Evolutionary conservation across 2,888 invertebrate genomes (phyloP).

Genomic region (Dryobota labecula): DNA sequence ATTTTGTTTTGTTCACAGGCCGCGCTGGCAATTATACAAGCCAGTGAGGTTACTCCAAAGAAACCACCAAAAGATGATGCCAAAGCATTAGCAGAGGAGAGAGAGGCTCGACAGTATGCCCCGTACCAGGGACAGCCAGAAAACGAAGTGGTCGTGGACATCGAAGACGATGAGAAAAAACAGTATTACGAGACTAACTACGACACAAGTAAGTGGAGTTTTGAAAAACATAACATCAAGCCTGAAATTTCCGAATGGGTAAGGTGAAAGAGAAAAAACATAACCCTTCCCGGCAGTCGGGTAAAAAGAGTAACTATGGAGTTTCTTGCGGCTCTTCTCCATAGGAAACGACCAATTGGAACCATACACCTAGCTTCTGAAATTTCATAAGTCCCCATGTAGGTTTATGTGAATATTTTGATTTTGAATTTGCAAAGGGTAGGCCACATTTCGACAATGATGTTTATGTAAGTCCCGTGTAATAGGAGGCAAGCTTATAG

Average conservation of each 20-base stretch:
- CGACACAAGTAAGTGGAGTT: slow-evolving; percentile 92
- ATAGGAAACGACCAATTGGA: too few species aligned
- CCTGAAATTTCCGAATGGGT: background rate
- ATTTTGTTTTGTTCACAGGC: slow-evolving; percentile 78
- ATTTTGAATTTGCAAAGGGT: too few species aligned
- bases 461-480: background rate
- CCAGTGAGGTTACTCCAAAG: slow-evolving; percentile 77
- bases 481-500: background rate
- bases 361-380: too few species aligned
- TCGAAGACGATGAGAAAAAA: slow-evolving; percentile 93
- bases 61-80: slow-evolving; percentile 62
- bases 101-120: slow-evolving; percentile 75
- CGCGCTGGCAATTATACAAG: slow-evolving; percentile 80
- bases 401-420: too few species aligned
- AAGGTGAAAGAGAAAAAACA: background rate
- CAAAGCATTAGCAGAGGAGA: slow-evolving; percentile 66
- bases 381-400: too few species aligned
- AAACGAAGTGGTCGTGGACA: slow-evolving; percentile 93
- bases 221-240: background rate
- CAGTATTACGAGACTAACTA: slow-evolving; percentile 95
- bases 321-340: too few species aligned
- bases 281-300: too few species aligned
- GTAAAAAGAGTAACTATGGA: too few species aligned
- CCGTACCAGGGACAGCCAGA: slow-evolving; percentile 73
- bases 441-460: background rate